These are phyloP conservation scores for Isaurus tuberculatus DNA, from an alignment of 92 coral and sea anemone species.

Conservation along the genomic window DNA sequence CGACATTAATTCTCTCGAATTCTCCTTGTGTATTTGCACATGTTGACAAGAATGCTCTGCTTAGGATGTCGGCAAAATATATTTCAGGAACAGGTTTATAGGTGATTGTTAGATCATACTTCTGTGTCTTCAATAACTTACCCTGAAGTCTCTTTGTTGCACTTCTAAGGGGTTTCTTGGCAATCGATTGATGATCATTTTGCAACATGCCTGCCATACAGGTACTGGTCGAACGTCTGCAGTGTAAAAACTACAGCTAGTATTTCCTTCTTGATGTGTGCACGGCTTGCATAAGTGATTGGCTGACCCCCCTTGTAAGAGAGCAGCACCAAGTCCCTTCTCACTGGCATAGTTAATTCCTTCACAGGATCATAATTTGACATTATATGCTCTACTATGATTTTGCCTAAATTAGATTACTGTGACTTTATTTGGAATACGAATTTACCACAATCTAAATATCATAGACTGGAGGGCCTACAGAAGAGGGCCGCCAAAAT, in stretches of 20 bases:
- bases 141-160: too few species aligned
- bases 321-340: not conserved
- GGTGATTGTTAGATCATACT: slow-evolving; percentile 42
- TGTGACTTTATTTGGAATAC: too few species aligned
- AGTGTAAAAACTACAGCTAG: too few species aligned
- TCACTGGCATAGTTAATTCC: not conserved
- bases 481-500: too few species aligned
- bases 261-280: too few species aligned
- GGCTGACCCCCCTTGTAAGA: not conserved
- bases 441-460: too few species aligned
- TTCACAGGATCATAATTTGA: not conserved
- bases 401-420: too few species aligned
- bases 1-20: slow-evolving; percentile 60
- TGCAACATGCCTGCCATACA: not conserved
- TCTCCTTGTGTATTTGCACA: slow-evolving; percentile 55
- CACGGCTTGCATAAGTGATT: not conserved
- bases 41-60: slow-evolving; percentile 53
- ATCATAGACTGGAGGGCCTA: too few species aligned
- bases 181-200: not conserved
- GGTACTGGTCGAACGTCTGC: not conserved
- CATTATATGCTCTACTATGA: too few species aligned
- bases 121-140: slow-evolving; percentile 42
- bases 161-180: not conserved
- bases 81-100: slow-evolving; percentile 54
- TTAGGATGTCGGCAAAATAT: slow-evolving; percentile 65